These are phyloP conservation scores for Cephalotes varians DNA, from an alignment of 2,888 invertebrate species.

Conservation along the genomic window DNA sequence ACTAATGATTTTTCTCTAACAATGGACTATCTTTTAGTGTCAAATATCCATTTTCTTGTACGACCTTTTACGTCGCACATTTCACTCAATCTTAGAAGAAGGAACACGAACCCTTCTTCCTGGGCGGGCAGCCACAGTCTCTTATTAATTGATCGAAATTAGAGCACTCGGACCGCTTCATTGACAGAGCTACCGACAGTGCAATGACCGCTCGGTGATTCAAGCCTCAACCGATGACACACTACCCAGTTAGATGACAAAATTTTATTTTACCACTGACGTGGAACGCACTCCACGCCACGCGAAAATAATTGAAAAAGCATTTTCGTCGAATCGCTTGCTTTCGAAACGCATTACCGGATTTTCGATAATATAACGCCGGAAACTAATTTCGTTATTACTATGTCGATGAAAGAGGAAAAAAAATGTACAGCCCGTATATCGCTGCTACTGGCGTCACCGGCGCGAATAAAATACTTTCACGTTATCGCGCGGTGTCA, in stretches of 20 bases:
- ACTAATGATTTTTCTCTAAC: not conserved
- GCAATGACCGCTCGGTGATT: slow-evolving; percentile 83
- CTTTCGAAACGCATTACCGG: slow-evolving; percentile 45
- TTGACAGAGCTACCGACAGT: slow-evolving; percentile 80
- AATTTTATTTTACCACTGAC: slow-evolving; percentile 78
- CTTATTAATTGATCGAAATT: slow-evolving; percentile 85
- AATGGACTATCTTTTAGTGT: not conserved
- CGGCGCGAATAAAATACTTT: slow-evolving; percentile 48
- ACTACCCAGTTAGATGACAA: slow-evolving; percentile 77
- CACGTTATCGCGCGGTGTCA: slow-evolving; percentile 15
- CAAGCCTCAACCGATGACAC: slow-evolving; percentile 79
- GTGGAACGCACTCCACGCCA: slow-evolving; percentile 56
- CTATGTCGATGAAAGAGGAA: slow-evolving; percentile 28
- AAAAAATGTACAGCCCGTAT: slow-evolving; percentile 42
- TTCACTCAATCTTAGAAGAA: slow-evolving; percentile 62
- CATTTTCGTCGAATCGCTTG: slow-evolving; percentile 47
- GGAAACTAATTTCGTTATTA: slow-evolving; percentile 56
- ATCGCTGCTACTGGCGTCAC: slow-evolving; percentile 26
- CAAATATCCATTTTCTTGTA: not conserved
- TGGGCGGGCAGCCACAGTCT: slow-evolving; percentile 67
- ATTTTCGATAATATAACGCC: slow-evolving; percentile 54
- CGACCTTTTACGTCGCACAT: slow-evolving; percentile 9
- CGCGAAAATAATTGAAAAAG: slow-evolving; percentile 60
- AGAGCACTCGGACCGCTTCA: slow-evolving; percentile 79
- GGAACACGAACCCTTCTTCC: slow-evolving; percentile 61